Percentiles rank a stretch among this genome's conserved stretches.
These are phyloP conservation scores for Folsomia candida DNA, from an alignment of 2,888 invertebrate genomes.

Conservation along the genomic window DNA sequence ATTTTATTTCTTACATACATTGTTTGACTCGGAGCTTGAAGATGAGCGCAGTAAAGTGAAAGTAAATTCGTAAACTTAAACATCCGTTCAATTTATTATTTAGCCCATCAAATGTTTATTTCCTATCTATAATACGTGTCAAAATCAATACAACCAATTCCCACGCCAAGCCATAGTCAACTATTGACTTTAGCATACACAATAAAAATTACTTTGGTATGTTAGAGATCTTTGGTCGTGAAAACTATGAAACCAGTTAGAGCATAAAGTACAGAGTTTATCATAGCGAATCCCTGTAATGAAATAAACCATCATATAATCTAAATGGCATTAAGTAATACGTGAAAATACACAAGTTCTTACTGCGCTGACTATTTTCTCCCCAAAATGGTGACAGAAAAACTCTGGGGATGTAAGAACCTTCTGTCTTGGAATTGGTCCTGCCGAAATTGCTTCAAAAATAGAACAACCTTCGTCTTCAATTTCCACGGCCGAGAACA, in stretches of 20 bases:
- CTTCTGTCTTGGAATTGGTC: not conserved
- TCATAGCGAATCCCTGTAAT: constrained; percentile 9
- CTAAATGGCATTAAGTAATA: not conserved
- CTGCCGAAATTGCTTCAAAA: not conserved
- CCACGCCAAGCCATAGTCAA: too few species aligned
- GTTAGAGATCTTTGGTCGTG: constrained; percentile 14
- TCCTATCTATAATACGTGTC: too few species aligned
- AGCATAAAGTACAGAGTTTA: constrained; percentile 11
- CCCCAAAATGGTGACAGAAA: constrained; percentile 14
- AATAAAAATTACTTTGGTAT: too few species aligned
- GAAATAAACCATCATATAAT: not conserved
- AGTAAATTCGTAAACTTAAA: too few species aligned
- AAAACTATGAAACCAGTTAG: constrained; percentile 16
- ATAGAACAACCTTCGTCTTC: constrained; percentile 16
- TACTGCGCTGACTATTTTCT: constrained; percentile 27
- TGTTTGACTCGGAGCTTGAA: too few species aligned
- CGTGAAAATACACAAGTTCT: not conserved
- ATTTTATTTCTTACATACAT: too few species aligned
- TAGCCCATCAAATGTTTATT: too few species aligned
- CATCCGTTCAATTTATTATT: too few species aligned
- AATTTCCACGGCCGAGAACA: constrained; percentile 30
- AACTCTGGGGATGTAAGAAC: not conserved
- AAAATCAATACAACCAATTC: too few species aligned
- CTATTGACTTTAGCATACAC: too few species aligned
- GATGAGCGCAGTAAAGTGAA: too few species aligned